phyloP scores from a whole-genome alignment of 1,140 invertebrate species.

The Goniozus legneri region DNA sequence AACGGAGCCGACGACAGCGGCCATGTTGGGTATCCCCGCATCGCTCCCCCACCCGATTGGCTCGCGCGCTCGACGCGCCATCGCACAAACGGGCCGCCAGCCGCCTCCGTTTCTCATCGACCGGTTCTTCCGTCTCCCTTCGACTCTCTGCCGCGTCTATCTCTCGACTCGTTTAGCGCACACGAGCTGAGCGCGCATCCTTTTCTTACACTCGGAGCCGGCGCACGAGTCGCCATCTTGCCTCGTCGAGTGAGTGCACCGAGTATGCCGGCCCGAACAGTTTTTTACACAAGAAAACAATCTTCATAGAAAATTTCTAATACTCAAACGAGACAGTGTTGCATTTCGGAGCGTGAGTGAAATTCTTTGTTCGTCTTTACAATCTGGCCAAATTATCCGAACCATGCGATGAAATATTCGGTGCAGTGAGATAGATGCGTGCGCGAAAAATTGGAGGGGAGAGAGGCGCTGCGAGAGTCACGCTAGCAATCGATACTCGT shows the following conservation, averaged over 20 bases:
- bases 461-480: too few species aligned
- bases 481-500: too few species aligned
- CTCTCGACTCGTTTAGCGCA: background rate
- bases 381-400: too few species aligned
- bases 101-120: constrained; percentile 21
- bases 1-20: constrained; percentile 27
- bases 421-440: too few species aligned
- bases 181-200: background rate
- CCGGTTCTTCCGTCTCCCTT: constrained; percentile 16
- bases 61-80: constrained; percentile 20
- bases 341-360: too few species aligned
- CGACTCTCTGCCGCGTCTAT: constrained; percentile 12
- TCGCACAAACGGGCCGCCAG: constrained; percentile 24
- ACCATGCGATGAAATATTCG: too few species aligned
- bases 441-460: too few species aligned
- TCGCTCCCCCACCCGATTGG: constrained; percentile 29
- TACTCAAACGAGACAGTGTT: too few species aligned
- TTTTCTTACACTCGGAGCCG: background rate
- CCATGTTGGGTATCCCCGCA: constrained; percentile 35
- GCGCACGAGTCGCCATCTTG: constrained; percentile 24
- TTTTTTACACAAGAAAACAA: too few species aligned
- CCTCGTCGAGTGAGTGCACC: constrained; percentile 19
- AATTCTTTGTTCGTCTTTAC: too few species aligned
- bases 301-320: too few species aligned
- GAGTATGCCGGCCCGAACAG: constrained; percentile 10